A percentile compares a stretch with the other conserved stretches of the same genome.
Evolutionary conservation across 2,113 vertebrate species (phyloP).

Genomic region (Aphyosemion australe): DNA sequence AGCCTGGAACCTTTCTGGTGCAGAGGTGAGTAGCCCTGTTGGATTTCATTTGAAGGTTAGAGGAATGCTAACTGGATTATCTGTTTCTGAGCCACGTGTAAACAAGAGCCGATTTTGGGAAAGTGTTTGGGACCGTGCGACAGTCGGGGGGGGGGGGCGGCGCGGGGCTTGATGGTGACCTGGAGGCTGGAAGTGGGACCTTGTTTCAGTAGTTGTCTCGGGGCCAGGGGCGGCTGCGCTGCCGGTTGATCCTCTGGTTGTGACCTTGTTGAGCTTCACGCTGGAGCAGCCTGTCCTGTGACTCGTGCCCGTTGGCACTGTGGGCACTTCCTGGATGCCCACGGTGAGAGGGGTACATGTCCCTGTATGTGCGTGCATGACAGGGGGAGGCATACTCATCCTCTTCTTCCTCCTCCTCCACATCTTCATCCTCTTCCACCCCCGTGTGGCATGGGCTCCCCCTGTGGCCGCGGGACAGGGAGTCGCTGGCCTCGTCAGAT

Average conservation of each 20-base stretch:
- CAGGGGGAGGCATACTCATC: constrained; percentile 80
- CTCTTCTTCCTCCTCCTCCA: constrained; percentile 74
- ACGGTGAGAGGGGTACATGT: constrained; percentile 89
- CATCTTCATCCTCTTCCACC: constrained; percentile 68
- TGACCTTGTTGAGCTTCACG: constrained; percentile 86
- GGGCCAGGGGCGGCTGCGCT: constrained; percentile 91
- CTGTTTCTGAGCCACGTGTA: constrained; percentile 11
- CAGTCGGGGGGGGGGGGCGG: constrained; percentile 15
- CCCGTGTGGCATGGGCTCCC: constrained; percentile 74
- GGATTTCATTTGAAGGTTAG: constrained; percentile 32
- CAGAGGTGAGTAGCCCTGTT: constrained; percentile 65
- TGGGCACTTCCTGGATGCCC: constrained; percentile 84
- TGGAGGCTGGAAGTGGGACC: constrained; percentile 11
- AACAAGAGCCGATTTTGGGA: constrained; percentile 12
- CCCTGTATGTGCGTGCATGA: constrained; percentile 87
- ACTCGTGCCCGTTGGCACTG: constrained; percentile 87
- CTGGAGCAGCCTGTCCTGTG: constrained; percentile 89
- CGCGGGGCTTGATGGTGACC: constrained; percentile 1
- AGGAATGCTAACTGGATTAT: constrained; percentile 1
- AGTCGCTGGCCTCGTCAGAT: constrained; percentile 92
- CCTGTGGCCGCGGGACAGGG: constrained; percentile 75
- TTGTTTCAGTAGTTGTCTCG: constrained; percentile 90
- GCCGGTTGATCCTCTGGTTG: constrained; percentile 92
- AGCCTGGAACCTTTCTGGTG: constrained; percentile 60
- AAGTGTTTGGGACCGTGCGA: constrained; percentile 8